phyloP scores from a whole-genome alignment of 2,888 invertebrate species.

The Trisateles emortualis region DNA sequence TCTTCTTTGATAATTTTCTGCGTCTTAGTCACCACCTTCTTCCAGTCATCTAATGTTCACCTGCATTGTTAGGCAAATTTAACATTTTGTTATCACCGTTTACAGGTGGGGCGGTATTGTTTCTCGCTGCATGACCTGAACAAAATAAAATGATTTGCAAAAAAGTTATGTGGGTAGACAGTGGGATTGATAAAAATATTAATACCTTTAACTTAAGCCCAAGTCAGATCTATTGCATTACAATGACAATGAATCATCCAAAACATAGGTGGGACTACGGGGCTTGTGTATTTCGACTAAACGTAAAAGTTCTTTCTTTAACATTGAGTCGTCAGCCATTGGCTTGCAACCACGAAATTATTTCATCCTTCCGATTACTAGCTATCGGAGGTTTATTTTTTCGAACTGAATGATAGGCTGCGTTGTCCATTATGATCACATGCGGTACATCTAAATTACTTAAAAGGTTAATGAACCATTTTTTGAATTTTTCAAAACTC shows the following conservation, averaged over 20 bases:
- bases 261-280: neutral
- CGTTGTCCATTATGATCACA: constrained; percentile 1
- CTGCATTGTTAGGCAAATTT: neutral
- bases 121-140: constrained; percentile 3
- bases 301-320: neutral
- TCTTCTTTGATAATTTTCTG: too few relatives aligned
- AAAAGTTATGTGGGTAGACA: neutral
- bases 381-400: neutral
- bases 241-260: constrained; percentile 17
- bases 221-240: too few relatives aligned
- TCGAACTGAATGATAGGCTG: constrained; percentile 1
- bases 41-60: neutral
- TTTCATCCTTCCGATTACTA: neutral
- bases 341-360: neutral
- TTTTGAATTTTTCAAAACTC: constrained; percentile 2
- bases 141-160: neutral
- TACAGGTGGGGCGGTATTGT: constrained; percentile 7
- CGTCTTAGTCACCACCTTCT: neutral
- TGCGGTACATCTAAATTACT: neutral
- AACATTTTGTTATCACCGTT: constrained; percentile 5
- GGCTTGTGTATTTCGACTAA: neutral
- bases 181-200: neutral
- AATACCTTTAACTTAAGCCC: too few relatives aligned
- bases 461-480: neutral
- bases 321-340: neutral